Percentiles rank a stretch among this genome's conserved stretches.
These are phyloP conservation scores for Gouania willdenowi DNA, from an alignment of 2,797 vertebrate genomes.

Conservation along the genomic window DNA sequence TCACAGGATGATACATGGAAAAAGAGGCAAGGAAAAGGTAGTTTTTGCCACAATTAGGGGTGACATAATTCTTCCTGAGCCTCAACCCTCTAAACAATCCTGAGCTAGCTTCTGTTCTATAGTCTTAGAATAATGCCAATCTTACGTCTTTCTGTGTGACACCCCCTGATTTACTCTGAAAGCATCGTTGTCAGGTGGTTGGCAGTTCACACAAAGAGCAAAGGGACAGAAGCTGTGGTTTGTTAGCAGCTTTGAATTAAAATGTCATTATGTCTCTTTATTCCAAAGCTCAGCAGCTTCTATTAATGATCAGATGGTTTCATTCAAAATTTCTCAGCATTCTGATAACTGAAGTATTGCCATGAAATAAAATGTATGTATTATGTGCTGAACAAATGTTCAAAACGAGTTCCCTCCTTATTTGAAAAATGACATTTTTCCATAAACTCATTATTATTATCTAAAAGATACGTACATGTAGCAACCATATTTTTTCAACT, in stretches of 20 bases:
- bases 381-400: background rate
- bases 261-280: slow-evolving; percentile 65
- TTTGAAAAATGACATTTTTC: too few species aligned
- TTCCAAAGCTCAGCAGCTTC: slow-evolving; percentile 54
- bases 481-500: too few species aligned
- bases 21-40: slow-evolving; percentile 15
- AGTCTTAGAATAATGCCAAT: slow-evolving; percentile 26
- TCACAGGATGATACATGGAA: background rate
- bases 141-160: slow-evolving; percentile 29
- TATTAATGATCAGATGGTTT: slow-evolving; percentile 29
- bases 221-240: slow-evolving; percentile 29
- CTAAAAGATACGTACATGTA: too few species aligned
- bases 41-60: slow-evolving; percentile 30
- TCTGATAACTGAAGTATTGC: too few species aligned
- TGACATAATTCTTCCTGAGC: slow-evolving; percentile 18
- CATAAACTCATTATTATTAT: too few species aligned
- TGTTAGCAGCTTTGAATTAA: slow-evolving; percentile 63
- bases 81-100: slow-evolving; percentile 25
- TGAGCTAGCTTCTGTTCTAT: slow-evolving; percentile 24
- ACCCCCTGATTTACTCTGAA: slow-evolving; percentile 44
- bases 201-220: slow-evolving; percentile 41
- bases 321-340: too few species aligned
- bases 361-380: too few species aligned
- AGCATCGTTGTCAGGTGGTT: slow-evolving; percentile 27
- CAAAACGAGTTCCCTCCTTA: background rate